These are phyloP conservation scores for Fragum whitleyi DNA, from an alignment of 2,888 invertebrate genomes.

Conservation along the genomic window DNA sequence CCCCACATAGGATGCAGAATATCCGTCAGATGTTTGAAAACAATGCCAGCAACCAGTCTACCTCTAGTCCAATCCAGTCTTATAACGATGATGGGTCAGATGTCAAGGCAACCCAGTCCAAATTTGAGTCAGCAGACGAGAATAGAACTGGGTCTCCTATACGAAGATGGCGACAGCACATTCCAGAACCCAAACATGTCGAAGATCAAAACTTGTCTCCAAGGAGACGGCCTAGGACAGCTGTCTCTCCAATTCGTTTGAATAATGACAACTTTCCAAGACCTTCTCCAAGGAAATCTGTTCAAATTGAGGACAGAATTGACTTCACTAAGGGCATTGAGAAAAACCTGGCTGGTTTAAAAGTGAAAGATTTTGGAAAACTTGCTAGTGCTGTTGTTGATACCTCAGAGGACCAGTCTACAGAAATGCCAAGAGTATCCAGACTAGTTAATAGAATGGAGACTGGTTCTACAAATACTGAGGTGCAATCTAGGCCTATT, in stretches of 20 bases:
- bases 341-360: conserved; percentile 23
- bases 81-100: background rate
- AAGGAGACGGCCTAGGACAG: conserved; percentile 24
- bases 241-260: conserved; percentile 42
- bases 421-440: conserved; percentile 38
- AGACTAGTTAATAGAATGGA: conserved; percentile 30
- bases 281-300: conserved; percentile 47
- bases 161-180: conserved; percentile 39
- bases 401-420: background rate
- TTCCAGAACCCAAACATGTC: conserved; percentile 26
- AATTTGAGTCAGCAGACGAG: conserved; percentile 25
- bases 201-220: conserved; percentile 33
- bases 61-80: conserved; percentile 11
- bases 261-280: conserved; percentile 30
- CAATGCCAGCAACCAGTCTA: conserved; percentile 13
- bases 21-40: conserved; percentile 72
- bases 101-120: conserved; percentile 26
- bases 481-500: background rate
- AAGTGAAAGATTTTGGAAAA: conserved; percentile 40
- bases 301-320: conserved; percentile 38
- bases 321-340: conserved; percentile 5
- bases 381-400: conserved; percentile 41
- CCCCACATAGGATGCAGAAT: conserved; percentile 73
- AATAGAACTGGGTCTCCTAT: background rate
- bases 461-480: background rate